Conservation (phyloP, 2,888 invertebrate species). For the Melipona bicolor region DNA sequence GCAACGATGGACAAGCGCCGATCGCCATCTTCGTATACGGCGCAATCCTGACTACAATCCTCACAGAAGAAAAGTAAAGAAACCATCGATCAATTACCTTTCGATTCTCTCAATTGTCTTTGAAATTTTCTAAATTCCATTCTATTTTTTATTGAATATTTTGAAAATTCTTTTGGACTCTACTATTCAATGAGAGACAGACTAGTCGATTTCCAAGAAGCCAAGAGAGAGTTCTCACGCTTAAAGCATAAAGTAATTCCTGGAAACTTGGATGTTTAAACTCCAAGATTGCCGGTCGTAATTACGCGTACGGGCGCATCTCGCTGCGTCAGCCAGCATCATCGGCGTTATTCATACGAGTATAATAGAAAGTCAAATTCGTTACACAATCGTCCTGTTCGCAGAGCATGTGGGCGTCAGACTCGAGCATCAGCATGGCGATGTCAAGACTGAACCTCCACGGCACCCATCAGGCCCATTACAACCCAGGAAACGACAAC, state of each 20-base stretch:
- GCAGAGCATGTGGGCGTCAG: slow-evolving; percentile 87
- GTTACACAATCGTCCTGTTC: slow-evolving; percentile 66
- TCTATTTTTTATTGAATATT: not conserved
- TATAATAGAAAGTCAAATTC: slow-evolving; percentile 68
- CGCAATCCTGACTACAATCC: slow-evolving; percentile 92
- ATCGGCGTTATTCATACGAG: slow-evolving; percentile 66
- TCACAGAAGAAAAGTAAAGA: slow-evolving; percentile 81
- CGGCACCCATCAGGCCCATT: slow-evolving; percentile 80
- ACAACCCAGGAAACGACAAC: slow-evolving; percentile 76
- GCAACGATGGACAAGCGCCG: slow-evolving; percentile 87
- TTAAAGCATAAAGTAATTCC: slow-evolving; percentile 45
- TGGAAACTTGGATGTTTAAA: slow-evolving; percentile 11
- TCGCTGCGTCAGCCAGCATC: slow-evolving; percentile 25
- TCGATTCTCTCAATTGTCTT: too few species aligned
- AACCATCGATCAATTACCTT: not conserved
- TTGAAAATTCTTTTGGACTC: not conserved
- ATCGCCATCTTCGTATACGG: slow-evolving; percentile 93
- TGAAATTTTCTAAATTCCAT: not conserved
- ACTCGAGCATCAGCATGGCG: slow-evolving; percentile 83
- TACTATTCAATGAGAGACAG: not conserved
- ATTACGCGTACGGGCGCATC: slow-evolving; percentile 48
- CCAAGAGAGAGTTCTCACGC: slow-evolving; percentile 14
- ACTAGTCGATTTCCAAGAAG: not conserved
- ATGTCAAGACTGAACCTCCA: slow-evolving; percentile 82
- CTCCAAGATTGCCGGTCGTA: slow-evolving; percentile 44